Evolutionary conservation across 2,113 vertebrate genomes (phyloP).

Genomic region (Toxotes chatareus): DNA sequence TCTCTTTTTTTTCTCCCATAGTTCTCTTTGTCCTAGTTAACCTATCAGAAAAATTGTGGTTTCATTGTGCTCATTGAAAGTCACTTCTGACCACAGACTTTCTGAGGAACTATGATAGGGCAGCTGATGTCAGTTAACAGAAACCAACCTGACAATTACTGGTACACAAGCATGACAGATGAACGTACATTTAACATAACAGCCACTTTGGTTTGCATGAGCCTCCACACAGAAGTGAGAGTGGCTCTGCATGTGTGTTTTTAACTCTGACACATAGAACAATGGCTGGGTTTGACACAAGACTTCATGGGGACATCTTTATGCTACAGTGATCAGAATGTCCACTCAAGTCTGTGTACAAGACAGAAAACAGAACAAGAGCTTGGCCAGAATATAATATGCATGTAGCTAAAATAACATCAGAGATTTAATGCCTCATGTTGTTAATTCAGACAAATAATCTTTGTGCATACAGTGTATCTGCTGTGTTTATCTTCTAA

Average conservation of each 20-base stretch:
- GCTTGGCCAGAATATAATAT: background rate
- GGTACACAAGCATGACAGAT: constrained; percentile 2
- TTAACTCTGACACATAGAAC: background rate
- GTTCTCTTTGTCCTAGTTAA: constrained; percentile 24
- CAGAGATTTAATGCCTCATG: background rate
- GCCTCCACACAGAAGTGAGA: background rate
- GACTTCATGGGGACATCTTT: background rate
- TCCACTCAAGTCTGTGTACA: background rate
- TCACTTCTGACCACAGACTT: constrained; percentile 58
- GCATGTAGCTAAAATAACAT: background rate
- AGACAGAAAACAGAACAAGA: background rate
- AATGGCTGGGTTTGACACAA: constrained; percentile 8
- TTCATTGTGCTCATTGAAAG: constrained; percentile 25
- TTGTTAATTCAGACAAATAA: background rate
- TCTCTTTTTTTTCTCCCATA: constrained; percentile 44
- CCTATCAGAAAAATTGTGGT: background rate
- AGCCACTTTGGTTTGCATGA: background rate
- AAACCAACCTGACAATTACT: constrained; percentile 23
- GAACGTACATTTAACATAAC: constrained; percentile 3
- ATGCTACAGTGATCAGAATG: background rate
- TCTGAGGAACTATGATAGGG: constrained; percentile 69
- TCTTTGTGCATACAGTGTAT: background rate
- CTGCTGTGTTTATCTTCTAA: background rate
- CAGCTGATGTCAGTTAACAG: constrained; percentile 45
- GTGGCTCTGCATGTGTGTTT: background rate